phyloP scores from a whole-genome alignment of 2,797 vertebrate species.

The Cichlasoma orientale region DNA sequence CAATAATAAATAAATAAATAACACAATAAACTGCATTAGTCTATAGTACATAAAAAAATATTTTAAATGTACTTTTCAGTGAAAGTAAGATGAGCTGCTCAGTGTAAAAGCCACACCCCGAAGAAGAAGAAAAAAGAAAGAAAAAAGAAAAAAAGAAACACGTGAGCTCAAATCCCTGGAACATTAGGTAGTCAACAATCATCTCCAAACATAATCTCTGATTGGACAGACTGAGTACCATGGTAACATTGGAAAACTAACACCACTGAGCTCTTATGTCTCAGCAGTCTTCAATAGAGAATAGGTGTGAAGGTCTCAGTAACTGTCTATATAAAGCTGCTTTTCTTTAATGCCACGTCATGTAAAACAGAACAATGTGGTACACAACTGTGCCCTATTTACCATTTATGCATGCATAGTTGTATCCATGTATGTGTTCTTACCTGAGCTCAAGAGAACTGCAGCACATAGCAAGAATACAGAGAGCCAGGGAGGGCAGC shows the following conservation, averaged over 20 bases:
- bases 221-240: conserved; percentile 33
- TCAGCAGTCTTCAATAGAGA: background rate
- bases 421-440: background rate
- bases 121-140: background rate
- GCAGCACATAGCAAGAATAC: conserved; percentile 35
- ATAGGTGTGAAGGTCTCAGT: background rate
- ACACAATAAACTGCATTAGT: background rate
- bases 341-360: background rate
- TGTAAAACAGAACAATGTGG: background rate
- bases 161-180: conserved; percentile 13
- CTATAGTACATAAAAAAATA: background rate
- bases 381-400: background rate
- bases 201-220: conserved; percentile 29
- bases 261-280: conserved; percentile 14
- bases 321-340: background rate
- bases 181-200: conserved; percentile 17
- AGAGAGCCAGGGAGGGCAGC: background rate
- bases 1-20: background rate
- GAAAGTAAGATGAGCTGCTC: background rate
- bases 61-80: background rate
- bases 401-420: background rate
- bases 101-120: background rate
- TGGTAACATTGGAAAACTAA: conserved; percentile 45
- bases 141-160: background rate
- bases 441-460: conserved; percentile 55